A percentile compares a stretch with the other conserved stretches of the same genome.
Evolutionary conservation across 2,113 vertebrate genomes (phyloP).

Genomic region (Seriola quinqueradiata): DNA sequence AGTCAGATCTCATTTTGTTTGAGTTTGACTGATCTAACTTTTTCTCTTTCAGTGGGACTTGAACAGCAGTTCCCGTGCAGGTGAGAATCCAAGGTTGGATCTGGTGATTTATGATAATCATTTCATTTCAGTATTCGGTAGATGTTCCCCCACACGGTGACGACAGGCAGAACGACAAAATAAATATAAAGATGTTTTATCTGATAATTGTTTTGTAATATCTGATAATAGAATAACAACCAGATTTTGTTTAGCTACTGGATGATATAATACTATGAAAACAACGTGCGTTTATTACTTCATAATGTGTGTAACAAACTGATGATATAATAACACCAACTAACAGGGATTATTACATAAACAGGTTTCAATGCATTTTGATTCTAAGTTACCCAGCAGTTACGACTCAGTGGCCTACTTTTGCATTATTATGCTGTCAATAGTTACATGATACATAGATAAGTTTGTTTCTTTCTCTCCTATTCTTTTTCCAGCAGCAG

Average conservation of each 20-base stretch:
- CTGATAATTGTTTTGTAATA: background rate
- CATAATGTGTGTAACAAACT: background rate
- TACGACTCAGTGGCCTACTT: background rate
- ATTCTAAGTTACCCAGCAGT: background rate
- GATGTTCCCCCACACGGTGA: background rate
- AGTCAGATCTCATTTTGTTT: constrained; percentile 36
- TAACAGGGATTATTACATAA: background rate
- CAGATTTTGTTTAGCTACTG: background rate
- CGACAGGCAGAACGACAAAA: background rate
- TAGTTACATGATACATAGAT: background rate
- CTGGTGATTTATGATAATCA: background rate
- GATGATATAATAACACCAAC: background rate
- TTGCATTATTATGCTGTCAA: background rate
- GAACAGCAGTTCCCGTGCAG: constrained; percentile 11
- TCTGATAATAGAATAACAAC: background rate
- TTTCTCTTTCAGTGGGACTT: background rate
- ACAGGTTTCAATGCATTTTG: background rate
- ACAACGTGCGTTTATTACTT: background rate
- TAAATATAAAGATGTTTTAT: background rate
- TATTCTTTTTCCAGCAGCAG: background rate
- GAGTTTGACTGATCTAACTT: background rate
- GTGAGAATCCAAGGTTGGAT: background rate
- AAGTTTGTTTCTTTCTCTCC: background rate
- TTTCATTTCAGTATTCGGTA: constrained; percentile 1
- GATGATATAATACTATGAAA: background rate